These are phyloP conservation scores for Brachyrhaphis roseni DNA, from an alignment of 2,797 vertebrate species.

Conservation along the genomic window DNA sequence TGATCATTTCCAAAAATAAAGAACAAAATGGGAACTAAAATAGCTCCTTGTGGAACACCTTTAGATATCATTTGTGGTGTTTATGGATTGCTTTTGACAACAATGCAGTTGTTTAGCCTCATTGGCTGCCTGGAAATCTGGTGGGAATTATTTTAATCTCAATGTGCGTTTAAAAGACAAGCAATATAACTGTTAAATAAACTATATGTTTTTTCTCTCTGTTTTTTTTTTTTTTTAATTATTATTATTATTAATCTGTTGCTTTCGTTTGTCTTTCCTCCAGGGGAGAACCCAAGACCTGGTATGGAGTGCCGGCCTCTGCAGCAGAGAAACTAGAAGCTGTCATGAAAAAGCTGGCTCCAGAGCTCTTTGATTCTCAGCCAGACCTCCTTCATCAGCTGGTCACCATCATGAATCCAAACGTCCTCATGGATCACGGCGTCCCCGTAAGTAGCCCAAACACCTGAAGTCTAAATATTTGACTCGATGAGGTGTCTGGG, in stretches of 20 bases:
- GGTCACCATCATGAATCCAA: slow-evolving; percentile 99
- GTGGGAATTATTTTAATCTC: not conserved
- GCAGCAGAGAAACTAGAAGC: slow-evolving; percentile 96
- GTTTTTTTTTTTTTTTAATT: not conserved
- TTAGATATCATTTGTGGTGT: not conserved
- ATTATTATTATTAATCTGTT: not conserved
- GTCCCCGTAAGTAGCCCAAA: slow-evolving; percentile 87
- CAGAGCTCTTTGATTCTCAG: slow-evolving; percentile 96
- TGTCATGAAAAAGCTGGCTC: slow-evolving; percentile 96
- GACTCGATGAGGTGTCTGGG: not conserved
- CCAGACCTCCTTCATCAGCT: slow-evolving; percentile 97
- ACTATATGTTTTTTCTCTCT: not conserved
- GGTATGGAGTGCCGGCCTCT: slow-evolving; percentile 97
- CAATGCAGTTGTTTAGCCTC: not conserved
- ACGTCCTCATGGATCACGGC: slow-evolving; percentile 96
- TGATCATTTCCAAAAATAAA: not conserved
- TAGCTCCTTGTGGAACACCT: not conserved
- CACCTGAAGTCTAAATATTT: not conserved
- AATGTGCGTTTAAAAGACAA: not conserved
- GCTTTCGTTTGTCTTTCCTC: not conserved
- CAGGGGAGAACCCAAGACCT: slow-evolving; percentile 98
- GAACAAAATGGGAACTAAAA: not conserved
- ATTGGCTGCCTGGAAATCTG: not conserved
- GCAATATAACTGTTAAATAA: not conserved
- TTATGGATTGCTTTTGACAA: not conserved